Evolutionary conservation across 2,113 vertebrate genomes (phyloP), one percentile per base, ranked within the genome.

Genomic region (Cariama cristata): DNA sequence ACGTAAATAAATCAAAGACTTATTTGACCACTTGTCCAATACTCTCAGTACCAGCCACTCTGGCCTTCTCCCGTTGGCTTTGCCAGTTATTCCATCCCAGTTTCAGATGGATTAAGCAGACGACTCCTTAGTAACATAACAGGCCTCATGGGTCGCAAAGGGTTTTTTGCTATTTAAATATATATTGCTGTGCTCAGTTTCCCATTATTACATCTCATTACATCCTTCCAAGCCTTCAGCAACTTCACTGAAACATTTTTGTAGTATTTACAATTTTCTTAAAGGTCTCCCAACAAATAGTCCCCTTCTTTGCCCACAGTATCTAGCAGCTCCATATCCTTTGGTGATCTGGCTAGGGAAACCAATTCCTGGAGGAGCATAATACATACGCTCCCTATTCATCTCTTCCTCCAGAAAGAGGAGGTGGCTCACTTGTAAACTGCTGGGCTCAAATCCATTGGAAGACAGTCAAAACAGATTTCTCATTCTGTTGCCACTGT

Each of bases 401-500:
- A 33, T 35, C 15, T 69, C 71, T 86, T 86, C 4, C 45, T 52
- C 17, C 33, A 80, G 12, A 82, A 82, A 91, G 30, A 79, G 26
- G 21, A 35, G 40, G 69, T 30, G 14, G 58, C 35, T 88, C 50
- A 66, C 55, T 86, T 88, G 40, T 55, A 79, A 94, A 55, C 10
- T 75, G 81, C 49, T 90, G 66, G 71, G 42, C 62, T 85, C n/a
- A 94, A 96, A 91, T 94, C 66, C 77, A 91, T 33, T 73, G 69
- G 71, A 95, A 96, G 86, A 72, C 62, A 90, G 69, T 88, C 77
- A 75, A 93, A 84, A 85, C 22, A 68, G 58, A 91, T 86, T 82
- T 83, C 85, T 93, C 62, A 64, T 80, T 59, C 47, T 76, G 27
- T 56, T 94, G 50, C 59, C 74, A 86, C 59, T 76, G 60, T 81